These are phyloP conservation scores for Jacana jacana DNA, from an alignment of 2,113 vertebrate genomes.

Conservation along the genomic window DNA sequence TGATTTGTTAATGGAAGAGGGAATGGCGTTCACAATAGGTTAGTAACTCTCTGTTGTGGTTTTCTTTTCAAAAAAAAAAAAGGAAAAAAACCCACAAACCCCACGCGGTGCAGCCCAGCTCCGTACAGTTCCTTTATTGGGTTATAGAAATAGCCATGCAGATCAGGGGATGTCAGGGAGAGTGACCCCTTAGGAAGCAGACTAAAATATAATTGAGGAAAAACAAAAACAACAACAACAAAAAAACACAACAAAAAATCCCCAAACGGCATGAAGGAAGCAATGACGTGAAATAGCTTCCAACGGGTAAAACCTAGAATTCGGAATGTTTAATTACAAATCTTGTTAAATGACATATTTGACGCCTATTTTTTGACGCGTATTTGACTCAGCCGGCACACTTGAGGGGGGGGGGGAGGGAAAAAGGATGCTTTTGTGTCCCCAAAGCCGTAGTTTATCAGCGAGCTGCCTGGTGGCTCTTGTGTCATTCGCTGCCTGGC, in stretches of 20 bases:
- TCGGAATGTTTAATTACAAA: background rate
- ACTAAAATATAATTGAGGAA: background rate
- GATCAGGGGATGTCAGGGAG: background rate
- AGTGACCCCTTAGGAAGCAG: background rate
- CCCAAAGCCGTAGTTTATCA: background rate
- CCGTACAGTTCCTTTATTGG: background rate
- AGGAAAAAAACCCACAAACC: background rate
- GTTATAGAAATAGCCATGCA: background rate
- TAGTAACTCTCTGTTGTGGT: slow-evolving; percentile 36
- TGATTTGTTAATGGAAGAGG: slow-evolving; percentile 77
- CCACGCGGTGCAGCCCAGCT: background rate
- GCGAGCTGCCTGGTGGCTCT: slow-evolving; percentile 28
- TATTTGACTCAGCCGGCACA: background rate
- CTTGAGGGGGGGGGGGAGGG: too few species aligned
- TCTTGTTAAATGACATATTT: background rate
- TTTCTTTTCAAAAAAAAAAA: background rate
- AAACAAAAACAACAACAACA: background rate
- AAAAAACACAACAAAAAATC: too few species aligned
- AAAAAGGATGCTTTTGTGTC: background rate
- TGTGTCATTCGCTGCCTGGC: background rate
- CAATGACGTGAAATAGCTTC: background rate
- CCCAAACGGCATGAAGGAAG: background rate
- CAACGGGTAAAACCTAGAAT: background rate
- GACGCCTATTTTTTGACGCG: background rate
- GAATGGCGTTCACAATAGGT: slow-evolving; percentile 86